Evolutionary conservation across 2,113 vertebrate genomes (phyloP), one percentile per base, ranked within the genome.

Genomic region (Symphodus melops): DNA sequence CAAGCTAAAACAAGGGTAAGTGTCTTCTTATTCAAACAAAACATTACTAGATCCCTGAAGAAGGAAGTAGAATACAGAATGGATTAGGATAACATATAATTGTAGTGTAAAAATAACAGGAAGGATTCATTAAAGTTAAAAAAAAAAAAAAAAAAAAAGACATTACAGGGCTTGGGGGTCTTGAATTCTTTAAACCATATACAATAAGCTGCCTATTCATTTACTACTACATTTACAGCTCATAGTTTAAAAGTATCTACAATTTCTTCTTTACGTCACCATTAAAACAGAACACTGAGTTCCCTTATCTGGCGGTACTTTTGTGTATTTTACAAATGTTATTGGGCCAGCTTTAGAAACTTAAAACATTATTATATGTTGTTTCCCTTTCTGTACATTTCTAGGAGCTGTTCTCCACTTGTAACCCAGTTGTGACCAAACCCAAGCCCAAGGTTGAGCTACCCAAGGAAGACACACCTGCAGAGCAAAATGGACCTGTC

Each of bases 371-470:
- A 33, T 33, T 33, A 33, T 6, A 33, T 33, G 17, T 17, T 48
- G 5, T 17, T 17, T 23, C 37, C 65, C 42, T 9, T 33, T 62
- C 4, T 59, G 49, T 1, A 46, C 17, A 52, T 72, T 69, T 63
- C 54, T 75, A 99, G 98, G 97, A 99, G 74, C 77, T 99, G 81
- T 93, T 91, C 16, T 92, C 78, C 8, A 55, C 88, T 21, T 98
- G 97, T 51, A 96, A 95, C 70, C 96, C 96, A 3, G 91, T 96
- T 55, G 93, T 97, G 92, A 95, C 92, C 85, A 99, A 98, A 91
- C 97, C 97, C 37, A 99, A 98, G 77, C 97, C 98, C 86, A 99
- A 97, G 90, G 96, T 96, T 53, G 98, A 99, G 63, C 94, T 95
- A 68, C 97, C 98, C 0, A 98, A 97, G 92, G 97, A 99, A 41